Evolutionary conservation across 2,113 vertebrate genomes (phyloP).

Genomic region (Sylvicapra grimmia): DNA sequence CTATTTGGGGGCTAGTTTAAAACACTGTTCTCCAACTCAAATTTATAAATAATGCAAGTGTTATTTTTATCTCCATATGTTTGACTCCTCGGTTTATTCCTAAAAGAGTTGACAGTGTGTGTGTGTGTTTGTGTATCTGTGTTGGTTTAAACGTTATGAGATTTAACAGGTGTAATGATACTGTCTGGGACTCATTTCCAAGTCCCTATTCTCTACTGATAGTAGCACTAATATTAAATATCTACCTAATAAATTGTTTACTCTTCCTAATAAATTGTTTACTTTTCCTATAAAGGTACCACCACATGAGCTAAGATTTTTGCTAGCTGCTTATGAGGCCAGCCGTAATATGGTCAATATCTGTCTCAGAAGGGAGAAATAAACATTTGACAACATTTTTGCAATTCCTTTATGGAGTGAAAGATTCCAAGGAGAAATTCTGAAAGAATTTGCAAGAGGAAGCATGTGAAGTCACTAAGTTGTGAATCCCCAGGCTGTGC

Average conservation of each 20-base stretch:
- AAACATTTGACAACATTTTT: not conserved
- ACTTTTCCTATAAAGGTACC: not conserved
- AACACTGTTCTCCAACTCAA: not conserved
- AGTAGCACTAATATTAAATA: not conserved
- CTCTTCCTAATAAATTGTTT: not conserved
- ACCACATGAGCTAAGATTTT: not conserved
- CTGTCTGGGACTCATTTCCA: not conserved
- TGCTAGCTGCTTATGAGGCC: not conserved
- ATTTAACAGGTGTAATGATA: not conserved
- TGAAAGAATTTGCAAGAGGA: not conserved
- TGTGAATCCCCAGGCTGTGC: not conserved
- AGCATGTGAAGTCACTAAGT: not conserved
- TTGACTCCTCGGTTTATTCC: not conserved
- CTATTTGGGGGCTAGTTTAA: not conserved
- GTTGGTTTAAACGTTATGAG: not conserved
- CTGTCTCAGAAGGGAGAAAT: slow-evolving; percentile 2
- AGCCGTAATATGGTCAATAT: not conserved
- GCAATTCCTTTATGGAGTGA: not conserved
- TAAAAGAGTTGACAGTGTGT: not conserved
- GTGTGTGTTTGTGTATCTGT: not conserved
- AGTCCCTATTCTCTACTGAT: not conserved
- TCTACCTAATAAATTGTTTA: not conserved
- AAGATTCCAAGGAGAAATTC: not conserved
- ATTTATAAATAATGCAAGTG: slow-evolving; percentile 15
- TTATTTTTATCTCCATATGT: not conserved